A percentile compares a stretch with the other conserved stretches of the same genome.
These are phyloP conservation scores for Beroe forskalii DNA, from an alignment of 37 sponge, comb jelly and placozoan genomes.

Conservation along the genomic window DNA sequence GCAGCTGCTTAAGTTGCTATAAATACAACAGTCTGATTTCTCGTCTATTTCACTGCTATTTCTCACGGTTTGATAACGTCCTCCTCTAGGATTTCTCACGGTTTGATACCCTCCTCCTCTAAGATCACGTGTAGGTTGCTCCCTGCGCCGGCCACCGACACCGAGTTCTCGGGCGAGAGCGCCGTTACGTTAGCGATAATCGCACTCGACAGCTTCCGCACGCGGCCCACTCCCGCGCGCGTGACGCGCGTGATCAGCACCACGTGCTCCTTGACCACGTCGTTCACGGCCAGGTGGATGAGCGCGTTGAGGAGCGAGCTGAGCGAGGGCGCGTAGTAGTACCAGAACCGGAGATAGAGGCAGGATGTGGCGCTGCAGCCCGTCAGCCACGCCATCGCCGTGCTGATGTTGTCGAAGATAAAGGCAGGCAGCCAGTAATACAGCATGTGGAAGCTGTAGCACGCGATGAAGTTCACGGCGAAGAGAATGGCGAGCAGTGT, in stretches of 20 bases:
- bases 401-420: background rate
- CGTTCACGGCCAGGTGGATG: constrained; percentile 1
- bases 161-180: background rate
- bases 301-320: background rate
- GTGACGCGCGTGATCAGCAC: background rate
- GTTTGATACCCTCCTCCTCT: background rate
- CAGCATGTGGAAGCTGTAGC: background rate
- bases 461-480: background rate
- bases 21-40: no score
- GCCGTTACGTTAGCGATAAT: background rate
- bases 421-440: background rate
- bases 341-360: constrained; percentile 16
- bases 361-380: background rate
- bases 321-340: background rate
- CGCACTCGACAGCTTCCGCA: background rate
- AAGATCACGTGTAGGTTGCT: background rate
- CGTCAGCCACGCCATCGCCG: background rate
- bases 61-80: no score
- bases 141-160: background rate
- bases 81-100: no score
- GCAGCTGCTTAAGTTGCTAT: no score
- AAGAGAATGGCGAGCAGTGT: background rate
- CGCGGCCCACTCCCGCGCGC: background rate
- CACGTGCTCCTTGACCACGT: constrained; percentile 2
- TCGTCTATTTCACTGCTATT: no score